These are phyloP conservation scores for Capreolus pygargus DNA, from an alignment of 2,113 vertebrate species.

Conservation along the genomic window DNA sequence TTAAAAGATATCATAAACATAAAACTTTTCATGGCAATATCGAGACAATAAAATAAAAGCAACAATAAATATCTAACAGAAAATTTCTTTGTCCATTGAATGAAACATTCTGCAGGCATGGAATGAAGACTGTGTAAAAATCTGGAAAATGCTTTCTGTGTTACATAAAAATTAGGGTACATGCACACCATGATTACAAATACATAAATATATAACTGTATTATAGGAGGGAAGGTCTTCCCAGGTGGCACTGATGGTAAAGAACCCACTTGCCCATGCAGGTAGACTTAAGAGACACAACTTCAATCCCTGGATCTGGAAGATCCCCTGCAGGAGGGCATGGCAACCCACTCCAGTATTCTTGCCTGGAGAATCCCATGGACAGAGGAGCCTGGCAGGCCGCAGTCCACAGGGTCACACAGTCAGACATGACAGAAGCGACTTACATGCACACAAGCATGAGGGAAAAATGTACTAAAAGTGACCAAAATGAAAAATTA, in stretches of 20 bases:
- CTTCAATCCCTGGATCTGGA: background rate
- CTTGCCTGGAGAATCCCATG: background rate
- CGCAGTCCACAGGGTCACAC: accelerated
- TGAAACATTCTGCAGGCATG: background rate
- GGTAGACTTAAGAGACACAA: background rate
- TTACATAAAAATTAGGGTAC: background rate
- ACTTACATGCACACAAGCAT: background rate
- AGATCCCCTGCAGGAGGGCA: background rate
- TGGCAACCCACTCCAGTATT: background rate
- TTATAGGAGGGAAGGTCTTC: background rate
- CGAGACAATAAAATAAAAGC: background rate
- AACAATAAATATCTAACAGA: background rate
- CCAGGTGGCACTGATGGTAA: background rate
- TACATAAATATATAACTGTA: background rate
- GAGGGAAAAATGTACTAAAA: background rate
- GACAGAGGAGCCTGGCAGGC: background rate
- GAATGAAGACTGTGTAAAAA: background rate
- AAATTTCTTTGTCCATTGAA: background rate
- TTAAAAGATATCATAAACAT: constrained; percentile 1
- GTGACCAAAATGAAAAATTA: constrained; percentile 23
- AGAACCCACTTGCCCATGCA: background rate
- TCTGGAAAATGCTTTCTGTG: background rate
- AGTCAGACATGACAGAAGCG: accelerated
- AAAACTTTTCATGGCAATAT: background rate
- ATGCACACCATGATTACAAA: background rate